Evolutionary conservation across 2,113 vertebrate genomes (phyloP).

Genomic region (Elephantulus edwardii): DNA sequence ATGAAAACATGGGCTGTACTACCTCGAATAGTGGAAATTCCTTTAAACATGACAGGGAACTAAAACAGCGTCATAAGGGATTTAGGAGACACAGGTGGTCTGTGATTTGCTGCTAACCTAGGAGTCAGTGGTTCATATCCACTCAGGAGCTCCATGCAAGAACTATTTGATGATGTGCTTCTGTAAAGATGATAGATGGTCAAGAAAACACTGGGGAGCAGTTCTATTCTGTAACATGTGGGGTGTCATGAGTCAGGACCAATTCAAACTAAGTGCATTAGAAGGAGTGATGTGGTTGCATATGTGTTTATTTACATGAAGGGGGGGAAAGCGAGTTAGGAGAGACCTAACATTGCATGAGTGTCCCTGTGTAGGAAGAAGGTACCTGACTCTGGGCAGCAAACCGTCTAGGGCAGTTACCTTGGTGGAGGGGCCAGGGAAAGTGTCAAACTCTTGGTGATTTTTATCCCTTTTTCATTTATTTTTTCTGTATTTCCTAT

Average conservation of each 20-base stretch:
- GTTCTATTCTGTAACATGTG: background rate
- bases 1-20: background rate
- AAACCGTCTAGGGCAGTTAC: background rate
- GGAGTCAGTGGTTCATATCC: background rate
- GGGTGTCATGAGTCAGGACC: background rate
- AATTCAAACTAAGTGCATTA: background rate
- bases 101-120: background rate
- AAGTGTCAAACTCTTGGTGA: background rate
- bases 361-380: background rate
- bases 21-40: background rate
- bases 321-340: background rate
- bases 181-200: background rate
- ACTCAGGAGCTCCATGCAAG: background rate
- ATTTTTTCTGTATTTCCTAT: background rate
- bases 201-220: background rate
- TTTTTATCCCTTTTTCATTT: background rate
- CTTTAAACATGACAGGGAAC: background rate
- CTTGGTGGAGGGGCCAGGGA: background rate
- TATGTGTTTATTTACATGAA: background rate
- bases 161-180: background rate
- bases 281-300: background rate
- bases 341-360: background rate
- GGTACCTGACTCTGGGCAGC: too few species aligned
- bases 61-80: background rate
- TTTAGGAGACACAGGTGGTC: background rate